Evolutionary conservation across 2,113 vertebrate species (phyloP), one percentile per base, ranked within the genome.

Genomic region (Dunckerocampus dactyliophorus): DNA sequence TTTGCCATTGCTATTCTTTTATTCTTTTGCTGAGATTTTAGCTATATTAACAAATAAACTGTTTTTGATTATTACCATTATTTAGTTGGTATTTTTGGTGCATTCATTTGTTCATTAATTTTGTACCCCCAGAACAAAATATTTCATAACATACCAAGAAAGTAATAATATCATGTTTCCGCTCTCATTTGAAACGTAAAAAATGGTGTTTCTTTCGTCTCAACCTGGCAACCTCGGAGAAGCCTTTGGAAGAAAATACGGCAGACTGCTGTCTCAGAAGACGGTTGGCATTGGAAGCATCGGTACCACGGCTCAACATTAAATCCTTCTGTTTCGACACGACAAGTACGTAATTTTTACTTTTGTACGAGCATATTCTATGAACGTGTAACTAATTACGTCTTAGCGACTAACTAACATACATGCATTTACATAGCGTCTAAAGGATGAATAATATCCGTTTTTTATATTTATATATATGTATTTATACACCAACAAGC

Each of bases 181-280:
- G 1, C 17, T 20, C 9, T 42, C 6, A 19, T 19, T 17, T 10
- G 8, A 16, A 49, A 28, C 12, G 11, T 7, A 17, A 47, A 64
- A 80, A 77, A 56, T 11, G 59, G 58, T 51, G 28, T 24, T 37
- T 62, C 0, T 54, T 9, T 12, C 1, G 5, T 0, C 20, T 59
- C 16, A 58, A 88, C 16, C 75, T 88, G 87, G 87, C 87, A 85
- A 83, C 83, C 74, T 11, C 0, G 53, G 0, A 34, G 67, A 57
- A 71, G 67, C 47, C 69, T 66, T 24, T 69, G 1, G 55, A 68
- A 58, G 74, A 80, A 73, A 81, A 80, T 76, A 51, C 72, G 82
- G 77, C 80, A 55, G 76, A 69, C 62, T 61, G 63, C 73, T 47
- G 73, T 71, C 76, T 64, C 50, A 73, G 64, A 56, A 81, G 79